Evolutionary conservation across 2,113 vertebrate species (phyloP).

Genomic region (Callionymus lyra): DNA sequence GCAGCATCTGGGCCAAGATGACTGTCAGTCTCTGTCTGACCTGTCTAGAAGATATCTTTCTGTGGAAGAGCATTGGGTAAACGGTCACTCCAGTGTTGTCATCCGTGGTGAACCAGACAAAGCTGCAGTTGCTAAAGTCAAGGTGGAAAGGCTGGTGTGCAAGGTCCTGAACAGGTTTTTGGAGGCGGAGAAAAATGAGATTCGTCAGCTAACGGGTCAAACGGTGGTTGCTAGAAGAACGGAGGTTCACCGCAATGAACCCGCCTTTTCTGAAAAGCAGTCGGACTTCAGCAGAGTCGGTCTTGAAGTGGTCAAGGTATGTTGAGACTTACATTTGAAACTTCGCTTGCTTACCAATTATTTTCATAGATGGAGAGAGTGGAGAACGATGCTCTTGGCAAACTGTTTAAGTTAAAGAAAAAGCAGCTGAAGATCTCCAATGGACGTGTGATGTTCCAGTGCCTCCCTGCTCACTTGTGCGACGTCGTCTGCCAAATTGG

Average conservation of each 20-base stretch:
- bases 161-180: slow-evolving; percentile 51
- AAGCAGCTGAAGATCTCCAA: slow-evolving; percentile 13
- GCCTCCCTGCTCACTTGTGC: too few species aligned
- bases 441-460: too few species aligned
- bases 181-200: slow-evolving; percentile 25
- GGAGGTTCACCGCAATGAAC: rapidly evolving
- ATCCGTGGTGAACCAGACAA: slow-evolving; percentile 38
- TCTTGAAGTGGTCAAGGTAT: slow-evolving; percentile 58
- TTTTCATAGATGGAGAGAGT: slow-evolving; percentile 71
- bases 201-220: neutral
- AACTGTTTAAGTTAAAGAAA: slow-evolving; percentile 63
- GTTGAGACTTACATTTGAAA: neutral
- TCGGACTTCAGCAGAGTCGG: slow-evolving; percentile 27
- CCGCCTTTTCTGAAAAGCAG: neutral
- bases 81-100: slow-evolving; percentile 42
- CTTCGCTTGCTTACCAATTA: neutral
- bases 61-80: slow-evolving; percentile 50
- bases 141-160: slow-evolving; percentile 70
- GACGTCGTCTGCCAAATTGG: too few species aligned
- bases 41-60: slow-evolving; percentile 8
- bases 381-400: slow-evolving; percentile 56
- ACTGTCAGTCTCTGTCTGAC: slow-evolving; percentile 54
- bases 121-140: slow-evolving; percentile 31
- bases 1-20: slow-evolving; percentile 52
- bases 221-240: neutral